Conservation (phyloP, 2,888 invertebrate genomes). For the Thymelicus lineola region DNA sequence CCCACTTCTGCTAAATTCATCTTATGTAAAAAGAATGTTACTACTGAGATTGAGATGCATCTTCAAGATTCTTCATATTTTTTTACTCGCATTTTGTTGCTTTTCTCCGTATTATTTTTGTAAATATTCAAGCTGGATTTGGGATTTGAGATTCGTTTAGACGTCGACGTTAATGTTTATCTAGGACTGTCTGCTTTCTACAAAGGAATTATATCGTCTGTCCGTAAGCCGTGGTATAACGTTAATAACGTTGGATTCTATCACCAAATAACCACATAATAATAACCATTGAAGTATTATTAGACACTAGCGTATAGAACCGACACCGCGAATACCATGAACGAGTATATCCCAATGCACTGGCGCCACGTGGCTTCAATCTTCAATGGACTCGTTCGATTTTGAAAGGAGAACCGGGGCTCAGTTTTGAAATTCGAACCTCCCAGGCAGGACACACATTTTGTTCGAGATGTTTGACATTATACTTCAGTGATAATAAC, state of each 20-base stretch:
- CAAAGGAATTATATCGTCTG: neutral
- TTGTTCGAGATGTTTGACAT: no score
- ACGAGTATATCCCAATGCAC: no score
- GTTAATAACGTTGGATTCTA: neutral
- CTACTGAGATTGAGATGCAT: constrained; percentile 50
- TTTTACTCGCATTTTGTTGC: neutral
- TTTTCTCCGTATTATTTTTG: neutral
- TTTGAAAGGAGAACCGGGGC: no score
- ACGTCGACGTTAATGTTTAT: constrained; percentile 14
- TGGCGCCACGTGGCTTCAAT: no score
- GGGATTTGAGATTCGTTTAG: neutral
- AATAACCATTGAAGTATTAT: no score
- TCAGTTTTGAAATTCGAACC: no score
- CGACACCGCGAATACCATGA: no score
- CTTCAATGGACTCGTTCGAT: no score
- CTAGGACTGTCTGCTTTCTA: neutral
- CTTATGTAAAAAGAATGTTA: constrained; percentile 60
- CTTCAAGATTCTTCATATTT: constrained; percentile 1
- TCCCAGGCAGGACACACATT: no score
- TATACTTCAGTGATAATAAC: no score
- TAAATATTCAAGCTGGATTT: constrained; percentile 16
- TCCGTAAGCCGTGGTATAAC: neutral
- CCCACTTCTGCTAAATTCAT: constrained; percentile 60
- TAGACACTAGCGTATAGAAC: no score
- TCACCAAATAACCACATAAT: neutral